These are phyloP conservation scores for Mermis nigrescens DNA, from an alignment of 2,888 invertebrate species.

Conservation along the genomic window DNA sequence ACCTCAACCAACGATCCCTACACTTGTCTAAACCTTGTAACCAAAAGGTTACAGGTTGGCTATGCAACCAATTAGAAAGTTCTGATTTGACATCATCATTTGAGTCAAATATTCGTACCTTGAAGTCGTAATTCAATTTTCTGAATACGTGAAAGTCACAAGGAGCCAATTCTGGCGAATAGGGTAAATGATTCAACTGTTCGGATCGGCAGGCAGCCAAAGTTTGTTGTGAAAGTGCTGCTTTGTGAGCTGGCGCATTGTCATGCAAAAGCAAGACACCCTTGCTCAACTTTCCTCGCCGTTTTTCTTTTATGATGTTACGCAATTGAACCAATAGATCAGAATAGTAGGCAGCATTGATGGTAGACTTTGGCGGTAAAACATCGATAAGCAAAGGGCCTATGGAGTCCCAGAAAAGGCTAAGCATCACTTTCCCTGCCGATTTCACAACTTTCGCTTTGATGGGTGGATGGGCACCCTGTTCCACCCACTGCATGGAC, in stretches of 20 bases:
- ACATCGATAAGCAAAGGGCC: conserved; percentile 6
- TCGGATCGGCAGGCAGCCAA: conserved; percentile 9
- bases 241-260: conserved; percentile 6
- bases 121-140: conserved; percentile 9
- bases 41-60: too few species aligned
- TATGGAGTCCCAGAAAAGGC: conserved; percentile 13
- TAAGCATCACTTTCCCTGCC: too few species aligned
- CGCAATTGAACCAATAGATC: conserved; percentile 10
- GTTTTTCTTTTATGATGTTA: too few species aligned
- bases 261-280: too few species aligned
- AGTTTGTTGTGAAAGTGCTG: conserved; percentile 8
- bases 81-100: background rate
- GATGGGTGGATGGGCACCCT: background rate
- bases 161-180: conserved; percentile 13
- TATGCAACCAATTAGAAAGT: background rate
- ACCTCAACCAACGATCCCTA: background rate
- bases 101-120: conserved; percentile 5
- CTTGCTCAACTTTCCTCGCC: too few species aligned
- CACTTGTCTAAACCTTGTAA: too few species aligned
- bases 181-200: conserved; percentile 10
- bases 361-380: background rate
- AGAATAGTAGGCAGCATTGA: conserved; percentile 6
- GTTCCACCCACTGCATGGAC: conserved; percentile 15
- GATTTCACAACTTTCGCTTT: conserved; percentile 4
- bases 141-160: conserved; percentile 10